Evolutionary conservation across 2,888 invertebrate genomes (phyloP).

Genomic region (Andrena bucephala): DNA sequence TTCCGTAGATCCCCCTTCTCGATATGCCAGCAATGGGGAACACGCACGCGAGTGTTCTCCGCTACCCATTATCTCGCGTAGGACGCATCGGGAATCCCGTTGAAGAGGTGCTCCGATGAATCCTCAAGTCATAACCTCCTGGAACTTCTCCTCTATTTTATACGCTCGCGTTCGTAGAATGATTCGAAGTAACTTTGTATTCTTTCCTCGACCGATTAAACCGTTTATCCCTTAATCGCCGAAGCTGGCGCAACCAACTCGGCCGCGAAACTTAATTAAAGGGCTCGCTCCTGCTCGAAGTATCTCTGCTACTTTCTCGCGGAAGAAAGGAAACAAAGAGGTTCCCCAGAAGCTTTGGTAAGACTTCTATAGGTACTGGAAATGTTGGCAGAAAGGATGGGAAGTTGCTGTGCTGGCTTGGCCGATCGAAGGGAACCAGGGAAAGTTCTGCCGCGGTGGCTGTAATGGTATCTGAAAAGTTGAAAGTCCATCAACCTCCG

Average conservation of each 20-base stretch:
- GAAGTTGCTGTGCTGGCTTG: background rate
- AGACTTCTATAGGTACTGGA: background rate
- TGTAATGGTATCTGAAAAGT: conserved; percentile 32
- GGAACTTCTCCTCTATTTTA: conserved; percentile 30
- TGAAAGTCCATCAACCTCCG: conserved; percentile 48
- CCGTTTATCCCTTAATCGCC: background rate
- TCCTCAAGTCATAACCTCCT: background rate
- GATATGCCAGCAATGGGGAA: background rate
- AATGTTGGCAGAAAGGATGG: conserved; percentile 15
- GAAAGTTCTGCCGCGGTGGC: background rate
- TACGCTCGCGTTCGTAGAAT: background rate
- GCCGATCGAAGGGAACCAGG: too few relatives aligned
- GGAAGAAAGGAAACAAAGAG: background rate
- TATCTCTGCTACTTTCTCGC: too few relatives aligned
- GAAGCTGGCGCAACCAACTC: background rate
- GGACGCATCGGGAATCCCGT: conserved; percentile 21
- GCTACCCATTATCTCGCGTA: background rate
- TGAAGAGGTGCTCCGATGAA: conserved; percentile 8
- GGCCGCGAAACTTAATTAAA: background rate
- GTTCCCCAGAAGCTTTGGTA: background rate
- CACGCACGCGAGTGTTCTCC: conserved; percentile 21
- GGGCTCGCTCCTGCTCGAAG: background rate
- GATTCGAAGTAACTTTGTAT: background rate
- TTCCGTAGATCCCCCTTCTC: background rate
- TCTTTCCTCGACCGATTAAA: background rate